Evolutionary conservation across 2,797 vertebrate genomes (phyloP).

Genomic region (Ceryle rudis): DNA sequence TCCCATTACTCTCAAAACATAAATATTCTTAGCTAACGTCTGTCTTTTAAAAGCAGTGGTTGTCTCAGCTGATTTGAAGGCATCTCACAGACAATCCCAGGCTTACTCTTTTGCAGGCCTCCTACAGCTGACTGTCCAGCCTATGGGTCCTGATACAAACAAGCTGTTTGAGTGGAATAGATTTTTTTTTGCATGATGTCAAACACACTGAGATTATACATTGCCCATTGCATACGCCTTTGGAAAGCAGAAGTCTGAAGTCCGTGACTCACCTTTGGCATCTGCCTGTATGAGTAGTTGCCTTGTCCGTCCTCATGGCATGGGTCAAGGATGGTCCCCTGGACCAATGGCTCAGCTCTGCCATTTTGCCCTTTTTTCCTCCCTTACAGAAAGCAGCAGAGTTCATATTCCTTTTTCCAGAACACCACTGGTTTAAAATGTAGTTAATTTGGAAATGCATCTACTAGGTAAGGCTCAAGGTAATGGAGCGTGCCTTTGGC

Average conservation of each 20-base stretch:
- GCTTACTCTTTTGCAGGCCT: neutral
- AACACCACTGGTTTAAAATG: neutral
- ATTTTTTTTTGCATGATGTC: neutral
- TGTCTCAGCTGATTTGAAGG: neutral
- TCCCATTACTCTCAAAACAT: slow-evolving; percentile 49
- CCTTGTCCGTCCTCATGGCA: neutral
- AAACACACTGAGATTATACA: neutral
- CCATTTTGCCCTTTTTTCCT: neutral
- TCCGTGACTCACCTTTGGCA: neutral
- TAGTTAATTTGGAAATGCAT: neutral
- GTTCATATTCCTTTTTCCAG: neutral
- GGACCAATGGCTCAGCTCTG: neutral
- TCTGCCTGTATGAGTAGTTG: neutral
- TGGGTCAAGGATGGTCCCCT: accelerated
- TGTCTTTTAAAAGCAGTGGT: slow-evolving; percentile 27
- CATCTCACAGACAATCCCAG: neutral
- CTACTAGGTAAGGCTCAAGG: neutral
- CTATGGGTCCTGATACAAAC: neutral
- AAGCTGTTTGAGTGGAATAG: neutral
- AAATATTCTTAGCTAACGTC: slow-evolving; percentile 39
- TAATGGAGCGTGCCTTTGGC: neutral
- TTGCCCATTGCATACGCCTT: neutral
- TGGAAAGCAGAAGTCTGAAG: neutral
- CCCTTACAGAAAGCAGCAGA: neutral
- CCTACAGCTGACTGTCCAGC: neutral